A percentile compares a stretch with the other conserved stretches of the same genome.
Conservation (phyloP, 2,113 vertebrate genomes). For the Gopherus evgoodei region DNA sequence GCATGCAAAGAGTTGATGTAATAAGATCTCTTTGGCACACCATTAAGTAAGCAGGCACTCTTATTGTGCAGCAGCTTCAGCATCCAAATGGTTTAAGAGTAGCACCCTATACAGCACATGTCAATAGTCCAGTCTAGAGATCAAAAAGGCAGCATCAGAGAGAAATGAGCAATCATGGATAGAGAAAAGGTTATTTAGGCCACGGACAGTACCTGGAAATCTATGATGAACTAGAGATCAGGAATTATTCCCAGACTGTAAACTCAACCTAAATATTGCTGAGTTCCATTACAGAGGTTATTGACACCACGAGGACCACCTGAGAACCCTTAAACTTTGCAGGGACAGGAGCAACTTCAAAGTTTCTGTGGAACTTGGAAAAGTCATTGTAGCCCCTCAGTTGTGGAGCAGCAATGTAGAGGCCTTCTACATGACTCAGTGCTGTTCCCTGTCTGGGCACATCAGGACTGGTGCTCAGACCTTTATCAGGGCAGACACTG, state of each 20-base stretch:
- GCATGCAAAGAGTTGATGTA: background rate
- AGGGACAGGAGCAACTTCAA: background rate
- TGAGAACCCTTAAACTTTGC: background rate
- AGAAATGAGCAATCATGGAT: background rate
- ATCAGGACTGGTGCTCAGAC: background rate
- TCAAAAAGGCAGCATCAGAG: background rate
- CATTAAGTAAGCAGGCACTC: background rate
- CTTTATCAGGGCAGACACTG: background rate
- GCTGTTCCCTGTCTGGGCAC: rapidly evolving
- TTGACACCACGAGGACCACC: background rate
- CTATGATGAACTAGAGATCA: rapidly evolving
- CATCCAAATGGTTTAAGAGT: rapidly evolving
- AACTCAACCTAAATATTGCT: background rate
- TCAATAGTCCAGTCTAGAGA: background rate
- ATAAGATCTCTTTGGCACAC: background rate
- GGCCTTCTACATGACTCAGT: background rate
- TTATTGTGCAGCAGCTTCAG: rapidly evolving
- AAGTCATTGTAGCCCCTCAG: rapidly evolving
- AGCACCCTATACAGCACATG: rapidly evolving
- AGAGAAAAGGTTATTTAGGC: background rate
- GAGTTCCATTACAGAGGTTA: background rate
- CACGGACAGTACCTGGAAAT: background rate
- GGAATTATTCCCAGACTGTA: background rate
- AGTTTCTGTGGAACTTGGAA: background rate
- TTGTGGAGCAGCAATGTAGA: background rate